Evolutionary conservation across 1,140 invertebrate genomes (phyloP), one percentile per base, ranked within the genome.

Genomic region (Phocides pigmalion): DNA sequence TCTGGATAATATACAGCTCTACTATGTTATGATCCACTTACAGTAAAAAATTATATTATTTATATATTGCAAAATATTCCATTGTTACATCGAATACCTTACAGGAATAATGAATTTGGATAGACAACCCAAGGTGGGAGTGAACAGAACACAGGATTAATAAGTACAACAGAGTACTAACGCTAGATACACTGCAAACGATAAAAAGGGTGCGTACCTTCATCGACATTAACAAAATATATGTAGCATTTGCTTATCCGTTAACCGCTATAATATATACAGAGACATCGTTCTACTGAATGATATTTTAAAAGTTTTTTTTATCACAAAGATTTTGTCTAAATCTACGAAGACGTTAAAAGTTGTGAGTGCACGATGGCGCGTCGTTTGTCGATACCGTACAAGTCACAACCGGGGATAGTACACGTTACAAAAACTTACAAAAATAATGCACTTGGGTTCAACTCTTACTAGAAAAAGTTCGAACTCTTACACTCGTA

Each of bases 1-100:
- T 87, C 81, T 88, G 84, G 74, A 87, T 89, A 90, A 87, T 89
- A 90, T 88, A 90, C 86, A 90, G 80, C 79, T 85, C 79, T 86
- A 83, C 70, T 76, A 76, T 80, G 74, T 83, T 84, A 89, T 73
- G 84, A 88, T 86, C 82, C 85, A 82, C 82, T 86, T 88, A 87
- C 64, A 69, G 68, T 79, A 28, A 76, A 81, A 84, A 84, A 79
- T 79, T 71, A 80, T 74, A 72, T 72, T 77, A 72, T 72, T 58
- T 58, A 46, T 70, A 81, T 81, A 87, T 89, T 88, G 85, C 86
- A 89, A 90, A 89, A 85, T 89, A 87, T 89, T 89, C 82, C 81
- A 88, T 90, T 73, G 81, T 86, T 83, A 86, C 72, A 81, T 71
- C 78, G 75, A 83, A 84, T 75, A 76, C 73, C 66, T 81, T 66